phyloP scores from a whole-genome alignment of 2,797 vertebrate genomes.

The Hephaestus fuliginosus region DNA sequence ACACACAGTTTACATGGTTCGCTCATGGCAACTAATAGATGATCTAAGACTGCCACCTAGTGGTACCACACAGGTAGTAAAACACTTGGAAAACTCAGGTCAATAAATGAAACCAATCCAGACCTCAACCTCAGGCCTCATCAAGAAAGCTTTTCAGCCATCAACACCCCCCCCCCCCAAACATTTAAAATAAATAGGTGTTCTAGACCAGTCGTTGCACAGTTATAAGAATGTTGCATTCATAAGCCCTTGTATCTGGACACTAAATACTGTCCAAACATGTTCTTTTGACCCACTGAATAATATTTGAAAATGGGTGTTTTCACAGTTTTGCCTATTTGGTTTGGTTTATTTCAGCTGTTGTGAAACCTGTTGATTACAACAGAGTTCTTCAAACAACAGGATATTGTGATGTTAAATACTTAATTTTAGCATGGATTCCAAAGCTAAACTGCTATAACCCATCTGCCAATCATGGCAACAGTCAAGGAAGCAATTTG shows the following conservation, averaged over 20 bases:
- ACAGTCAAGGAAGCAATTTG: background rate
- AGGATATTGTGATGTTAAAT: background rate
- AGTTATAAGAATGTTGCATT: background rate
- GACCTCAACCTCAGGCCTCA: background rate
- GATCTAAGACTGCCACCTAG: constrained; percentile 78
- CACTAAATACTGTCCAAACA: too few relatives aligned
- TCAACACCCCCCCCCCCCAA: too few relatives aligned
- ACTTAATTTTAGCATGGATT: background rate
- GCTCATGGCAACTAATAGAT: background rate
- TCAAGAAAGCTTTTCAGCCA: too few relatives aligned
- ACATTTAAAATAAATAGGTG: background rate
- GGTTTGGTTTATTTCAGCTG: too few relatives aligned
- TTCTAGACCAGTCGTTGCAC: background rate
- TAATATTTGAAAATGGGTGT: too few relatives aligned
- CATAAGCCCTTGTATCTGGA: too few relatives aligned
- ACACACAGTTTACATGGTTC: background rate
- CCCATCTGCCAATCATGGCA: too few relatives aligned
- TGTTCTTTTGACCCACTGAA: too few relatives aligned
- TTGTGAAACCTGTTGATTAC: too few relatives aligned
- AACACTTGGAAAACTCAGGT: background rate
- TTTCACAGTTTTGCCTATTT: too few relatives aligned
- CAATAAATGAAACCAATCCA: background rate
- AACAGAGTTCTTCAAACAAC: background rate
- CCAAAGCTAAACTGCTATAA: background rate
- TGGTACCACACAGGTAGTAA: constrained; percentile 49